phyloP scores from a whole-genome alignment of 2,113 vertebrate genomes.

The Amia ocellicauda region DNA sequence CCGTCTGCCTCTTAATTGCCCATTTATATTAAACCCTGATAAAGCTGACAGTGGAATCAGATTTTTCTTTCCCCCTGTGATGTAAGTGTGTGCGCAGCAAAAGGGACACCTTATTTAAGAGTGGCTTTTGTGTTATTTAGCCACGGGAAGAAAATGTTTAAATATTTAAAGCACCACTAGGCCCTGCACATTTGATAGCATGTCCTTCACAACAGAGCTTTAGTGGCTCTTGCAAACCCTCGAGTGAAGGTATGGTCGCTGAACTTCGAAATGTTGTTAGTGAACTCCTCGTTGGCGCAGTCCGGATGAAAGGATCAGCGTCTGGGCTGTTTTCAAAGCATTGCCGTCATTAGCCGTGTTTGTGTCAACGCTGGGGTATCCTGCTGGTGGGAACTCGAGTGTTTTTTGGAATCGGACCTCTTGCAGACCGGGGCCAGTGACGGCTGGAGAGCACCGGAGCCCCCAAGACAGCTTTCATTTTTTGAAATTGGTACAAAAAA shows the following conservation, averaged over 20 bases:
- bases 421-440: conserved; percentile 7
- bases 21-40: neutral
- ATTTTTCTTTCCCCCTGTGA: neutral
- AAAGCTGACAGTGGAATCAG: neutral
- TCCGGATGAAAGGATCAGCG: neutral
- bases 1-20: no score
- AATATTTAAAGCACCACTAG: conserved; percentile 18
- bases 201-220: neutral
- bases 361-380: conserved; percentile 35
- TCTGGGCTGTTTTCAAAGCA: conserved; percentile 20
- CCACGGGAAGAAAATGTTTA: neutral
- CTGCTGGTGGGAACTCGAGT: conserved; percentile 38
- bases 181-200: conserved; percentile 10
- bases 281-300: neutral
- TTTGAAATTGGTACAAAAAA: no score
- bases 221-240: neutral
- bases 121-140: neutral
- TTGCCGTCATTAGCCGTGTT: conserved; percentile 25
- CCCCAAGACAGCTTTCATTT: no score
- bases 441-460: no score
- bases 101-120: neutral
- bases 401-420: conserved; percentile 23
- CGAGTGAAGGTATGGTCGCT: neutral
- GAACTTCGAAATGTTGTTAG: neutral
- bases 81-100: neutral